These are phyloP conservation scores for Ptyas mucosa DNA, from an alignment of 2,113 vertebrate genomes.

Conservation along the genomic window DNA sequence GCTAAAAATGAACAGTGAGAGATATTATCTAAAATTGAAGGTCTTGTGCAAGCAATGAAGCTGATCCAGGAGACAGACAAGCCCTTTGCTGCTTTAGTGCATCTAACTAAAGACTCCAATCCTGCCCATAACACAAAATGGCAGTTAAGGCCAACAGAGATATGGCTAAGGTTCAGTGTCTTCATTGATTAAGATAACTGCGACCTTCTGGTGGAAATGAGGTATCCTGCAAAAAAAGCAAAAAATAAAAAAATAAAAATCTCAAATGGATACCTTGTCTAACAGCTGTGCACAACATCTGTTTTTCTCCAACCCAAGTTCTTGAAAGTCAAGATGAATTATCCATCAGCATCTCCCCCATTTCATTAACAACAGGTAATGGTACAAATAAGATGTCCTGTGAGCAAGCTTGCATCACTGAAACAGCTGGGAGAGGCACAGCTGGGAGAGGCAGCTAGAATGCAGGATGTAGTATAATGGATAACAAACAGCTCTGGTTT, in stretches of 20 bases:
- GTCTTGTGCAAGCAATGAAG: background rate
- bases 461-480: background rate
- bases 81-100: background rate
- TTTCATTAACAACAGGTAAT: background rate
- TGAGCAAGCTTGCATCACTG: background rate
- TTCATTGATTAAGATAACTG: background rate
- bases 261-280: background rate
- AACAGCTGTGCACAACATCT: background rate
- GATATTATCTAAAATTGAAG: background rate
- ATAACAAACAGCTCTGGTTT: background rate
- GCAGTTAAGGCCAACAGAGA: background rate
- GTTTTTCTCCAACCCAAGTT: background rate
- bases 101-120: background rate
- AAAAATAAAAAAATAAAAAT: background rate
- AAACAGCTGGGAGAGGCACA: background rate
- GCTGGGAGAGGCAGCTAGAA: background rate
- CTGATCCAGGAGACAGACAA: background rate
- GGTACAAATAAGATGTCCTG: background rate
- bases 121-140: background rate
- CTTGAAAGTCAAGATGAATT: background rate
- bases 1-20: background rate
- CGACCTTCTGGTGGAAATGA: background rate
- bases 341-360: background rate
- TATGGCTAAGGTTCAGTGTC: background rate
- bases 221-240: background rate